Conservation (phyloP, 92 coral and sea anemone genomes). For the Bergia sp. region DNA sequence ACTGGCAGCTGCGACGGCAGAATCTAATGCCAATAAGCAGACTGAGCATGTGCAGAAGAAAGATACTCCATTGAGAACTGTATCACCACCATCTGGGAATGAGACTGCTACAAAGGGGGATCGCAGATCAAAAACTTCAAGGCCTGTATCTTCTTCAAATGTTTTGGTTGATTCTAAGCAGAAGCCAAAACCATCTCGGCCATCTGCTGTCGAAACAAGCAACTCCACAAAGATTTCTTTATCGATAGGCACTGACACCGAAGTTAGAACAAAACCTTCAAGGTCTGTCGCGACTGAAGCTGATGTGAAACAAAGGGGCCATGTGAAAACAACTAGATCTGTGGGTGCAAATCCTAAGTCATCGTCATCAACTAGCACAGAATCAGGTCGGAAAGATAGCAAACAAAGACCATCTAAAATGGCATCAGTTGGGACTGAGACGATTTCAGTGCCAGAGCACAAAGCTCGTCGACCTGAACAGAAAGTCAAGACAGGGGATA, state of each 20-base stretch:
- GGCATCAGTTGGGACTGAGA: constrained; percentile 23
- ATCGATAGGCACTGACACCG: not conserved
- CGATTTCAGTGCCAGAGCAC: not conserved
- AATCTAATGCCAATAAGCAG: not conserved
- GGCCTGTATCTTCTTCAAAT: not conserved
- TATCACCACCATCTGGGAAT: not conserved
- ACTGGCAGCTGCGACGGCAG: constrained; percentile 32
- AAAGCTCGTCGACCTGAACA: constrained; percentile 17
- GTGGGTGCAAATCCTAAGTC: not conserved
- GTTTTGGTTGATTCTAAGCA: not conserved
- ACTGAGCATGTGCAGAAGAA: not conserved
- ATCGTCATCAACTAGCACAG: not conserved
- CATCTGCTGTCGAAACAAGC: not conserved
- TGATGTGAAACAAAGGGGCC: constrained; percentile 2
- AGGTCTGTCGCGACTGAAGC: not conserved
- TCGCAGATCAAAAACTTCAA: constrained; percentile 3
- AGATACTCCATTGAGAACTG: not conserved
- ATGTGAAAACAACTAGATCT: constrained; percentile 4
- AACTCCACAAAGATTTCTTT: constrained; percentile 4
- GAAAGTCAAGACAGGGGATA: constrained; percentile 32
- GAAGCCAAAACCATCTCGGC: not conserved
- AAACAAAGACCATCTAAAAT: constrained; percentile 22
- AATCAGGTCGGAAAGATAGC: not conserved
- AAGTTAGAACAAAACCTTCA: not conserved
- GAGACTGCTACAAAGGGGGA: constrained; percentile 5